These are phyloP conservation scores for Babyrousa celebensis DNA, from an alignment of 2,797 vertebrate genomes.

Conservation along the genomic window DNA sequence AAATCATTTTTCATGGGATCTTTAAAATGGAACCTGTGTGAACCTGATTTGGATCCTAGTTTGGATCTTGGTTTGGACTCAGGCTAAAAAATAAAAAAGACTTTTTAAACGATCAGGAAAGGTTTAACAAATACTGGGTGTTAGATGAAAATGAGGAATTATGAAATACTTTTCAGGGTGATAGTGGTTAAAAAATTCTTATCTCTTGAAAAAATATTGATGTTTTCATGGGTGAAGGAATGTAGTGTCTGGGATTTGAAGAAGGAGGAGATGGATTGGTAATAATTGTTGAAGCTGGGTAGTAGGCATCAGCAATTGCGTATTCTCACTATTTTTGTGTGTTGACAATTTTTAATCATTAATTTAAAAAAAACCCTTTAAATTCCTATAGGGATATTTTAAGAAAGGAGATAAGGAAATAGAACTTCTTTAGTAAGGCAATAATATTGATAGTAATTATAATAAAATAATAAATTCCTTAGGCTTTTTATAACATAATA, in stretches of 20 bases:
- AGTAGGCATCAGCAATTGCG: background rate
- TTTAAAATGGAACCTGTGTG: background rate
- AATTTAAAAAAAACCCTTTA: background rate
- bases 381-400: conserved; percentile 8
- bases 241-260: background rate
- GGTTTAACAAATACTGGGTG: background rate
- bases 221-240: background rate
- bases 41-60: too few relatives aligned
- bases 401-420: background rate
- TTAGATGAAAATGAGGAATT: background rate
- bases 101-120: background rate
- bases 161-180: background rate
- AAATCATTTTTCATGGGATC: conserved; percentile 2
- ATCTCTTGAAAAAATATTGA: conserved; percentile 18
- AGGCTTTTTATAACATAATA: background rate
- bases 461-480: background rate
- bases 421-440: background rate
- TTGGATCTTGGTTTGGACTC: background rate
- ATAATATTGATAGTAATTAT: background rate
- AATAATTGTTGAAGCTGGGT: background rate
- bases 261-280: background rate
- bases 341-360: background rate
- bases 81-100: background rate
- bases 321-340: background rate
- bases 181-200: conserved; percentile 18